phyloP scores from a whole-genome alignment of 2,888 invertebrate species.

The Netelia fuscicornis region DNA sequence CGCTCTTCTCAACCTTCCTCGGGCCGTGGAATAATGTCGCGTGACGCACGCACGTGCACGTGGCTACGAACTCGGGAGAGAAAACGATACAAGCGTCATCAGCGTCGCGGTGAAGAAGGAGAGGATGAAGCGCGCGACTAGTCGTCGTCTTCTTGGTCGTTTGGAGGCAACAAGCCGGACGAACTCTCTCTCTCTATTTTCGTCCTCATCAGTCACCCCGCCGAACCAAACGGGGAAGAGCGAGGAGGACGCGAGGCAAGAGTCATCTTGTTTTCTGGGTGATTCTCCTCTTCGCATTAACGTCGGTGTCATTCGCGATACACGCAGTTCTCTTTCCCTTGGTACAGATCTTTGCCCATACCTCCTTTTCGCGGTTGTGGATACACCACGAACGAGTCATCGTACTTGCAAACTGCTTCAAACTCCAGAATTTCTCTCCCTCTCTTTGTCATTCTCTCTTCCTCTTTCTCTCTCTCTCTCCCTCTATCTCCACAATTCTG shows the following conservation, averaged over 20 bases:
- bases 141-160: conserved; percentile 58
- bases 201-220: conserved; percentile 83
- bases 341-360: conserved; percentile 9
- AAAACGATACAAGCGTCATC: conserved; percentile 57
- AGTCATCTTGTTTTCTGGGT: conserved; percentile 66
- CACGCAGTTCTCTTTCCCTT: not conserved
- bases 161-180: conserved; percentile 62
- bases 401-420: conserved; percentile 28
- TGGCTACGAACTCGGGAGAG: conserved; percentile 34
- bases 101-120: conserved; percentile 16
- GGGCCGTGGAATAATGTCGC: conserved; percentile 67
- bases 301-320: not conserved
- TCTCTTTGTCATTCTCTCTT: not conserved
- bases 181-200: conserved; percentile 76
- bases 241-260: conserved; percentile 30
- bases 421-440: not conserved
- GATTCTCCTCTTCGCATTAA: conserved; percentile 56
- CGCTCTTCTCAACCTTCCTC: not conserved
- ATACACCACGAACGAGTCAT: conserved; percentile 51
- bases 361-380: conserved; percentile 46
- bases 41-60: conserved; percentile 71
- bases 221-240: conserved; percentile 51
- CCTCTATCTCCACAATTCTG: not conserved
- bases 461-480: not conserved
- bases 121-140: conserved; percentile 29